Percentiles rank a stretch among this genome's conserved stretches.
These are phyloP conservation scores for Cantharis rufa DNA, from an alignment of 2,888 invertebrate species.

Conservation along the genomic window DNA sequence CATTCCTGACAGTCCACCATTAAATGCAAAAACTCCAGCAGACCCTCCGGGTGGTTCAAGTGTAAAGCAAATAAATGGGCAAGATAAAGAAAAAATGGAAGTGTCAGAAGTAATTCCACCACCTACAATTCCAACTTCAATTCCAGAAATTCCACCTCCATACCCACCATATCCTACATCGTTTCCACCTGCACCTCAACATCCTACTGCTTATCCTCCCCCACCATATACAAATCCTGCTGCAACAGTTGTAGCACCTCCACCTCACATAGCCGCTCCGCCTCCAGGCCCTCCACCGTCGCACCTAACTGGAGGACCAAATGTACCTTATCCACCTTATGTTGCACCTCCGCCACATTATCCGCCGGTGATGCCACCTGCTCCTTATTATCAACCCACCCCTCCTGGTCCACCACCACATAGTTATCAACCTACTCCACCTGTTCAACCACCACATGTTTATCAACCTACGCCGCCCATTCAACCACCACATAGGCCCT, in stretches of 20 bases:
- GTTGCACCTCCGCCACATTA: conserved; percentile 50
- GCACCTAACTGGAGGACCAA: conserved; percentile 47
- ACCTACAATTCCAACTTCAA: conserved; percentile 40
- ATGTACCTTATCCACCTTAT: conserved; percentile 46
- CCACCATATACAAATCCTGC: conserved; percentile 55
- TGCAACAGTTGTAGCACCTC: conserved; percentile 45
- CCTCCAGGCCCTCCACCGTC: conserved; percentile 59
- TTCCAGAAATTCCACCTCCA: conserved; percentile 47
- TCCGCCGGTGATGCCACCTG: conserved; percentile 56
- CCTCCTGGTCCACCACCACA: conserved; percentile 39
- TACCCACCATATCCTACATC: conserved; percentile 47
- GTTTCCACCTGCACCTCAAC: conserved; percentile 46
- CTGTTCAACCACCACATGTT: conserved; percentile 57
- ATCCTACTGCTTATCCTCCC: conserved; percentile 39
- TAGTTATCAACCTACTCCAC: conserved; percentile 39
- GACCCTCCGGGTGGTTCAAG: conserved; percentile 33
- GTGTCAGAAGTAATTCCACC: conserved; percentile 37
- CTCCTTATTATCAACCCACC: conserved; percentile 52
- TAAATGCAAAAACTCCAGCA: conserved; percentile 51
- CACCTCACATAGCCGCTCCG: conserved; percentile 51
- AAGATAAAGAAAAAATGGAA: conserved; percentile 55
- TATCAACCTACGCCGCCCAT: conserved; percentile 48
- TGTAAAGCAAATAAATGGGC: conserved; percentile 60
- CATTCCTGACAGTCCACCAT: conserved; percentile 71
- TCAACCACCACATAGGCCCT: conserved; percentile 50